Evolutionary conservation across 2,113 vertebrate genomes (phyloP).

Genomic region (Barnardius zonarius): DNA sequence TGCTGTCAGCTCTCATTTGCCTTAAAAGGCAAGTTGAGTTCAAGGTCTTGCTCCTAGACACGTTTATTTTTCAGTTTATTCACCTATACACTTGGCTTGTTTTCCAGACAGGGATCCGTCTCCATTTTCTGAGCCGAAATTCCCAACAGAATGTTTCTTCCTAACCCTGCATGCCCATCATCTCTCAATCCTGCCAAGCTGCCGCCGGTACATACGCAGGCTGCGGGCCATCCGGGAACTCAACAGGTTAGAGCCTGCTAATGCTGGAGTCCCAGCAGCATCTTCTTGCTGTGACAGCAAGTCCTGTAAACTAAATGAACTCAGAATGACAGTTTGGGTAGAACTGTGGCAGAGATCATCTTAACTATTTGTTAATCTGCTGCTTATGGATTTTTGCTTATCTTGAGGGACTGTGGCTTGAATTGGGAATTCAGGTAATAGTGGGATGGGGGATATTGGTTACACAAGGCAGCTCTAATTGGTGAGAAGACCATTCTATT

Average conservation of each 20-base stretch:
- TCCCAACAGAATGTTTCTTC: constrained; percentile 98
- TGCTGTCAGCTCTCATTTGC: neutral
- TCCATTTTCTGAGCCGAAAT: constrained; percentile 93
- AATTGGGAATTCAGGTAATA: rapidly evolving
- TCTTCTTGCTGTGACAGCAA: neutral
- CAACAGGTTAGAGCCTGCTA: constrained; percentile 81
- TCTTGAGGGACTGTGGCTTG: neutral
- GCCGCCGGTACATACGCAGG: constrained; percentile 93
- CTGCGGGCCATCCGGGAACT: constrained; percentile 95
- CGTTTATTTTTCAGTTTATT: neutral
- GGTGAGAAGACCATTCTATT: neutral
- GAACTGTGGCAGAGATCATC: neutral
- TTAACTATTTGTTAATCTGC: neutral
- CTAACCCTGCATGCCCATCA: constrained; percentile 95
- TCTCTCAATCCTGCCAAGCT: constrained; percentile 93
- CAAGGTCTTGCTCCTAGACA: neutral
- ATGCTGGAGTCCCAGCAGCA: neutral
- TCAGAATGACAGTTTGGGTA: rapidly evolving
- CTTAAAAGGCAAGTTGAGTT: neutral
- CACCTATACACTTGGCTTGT: neutral
- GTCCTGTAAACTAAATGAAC: neutral
- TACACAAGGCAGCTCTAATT: neutral
- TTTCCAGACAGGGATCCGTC: constrained; percentile 81
- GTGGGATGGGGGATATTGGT: neutral
- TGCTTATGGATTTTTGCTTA: neutral